Evolutionary conservation across 2,113 vertebrate species (phyloP).

Genomic region (Acinonyx jubatus): DNA sequence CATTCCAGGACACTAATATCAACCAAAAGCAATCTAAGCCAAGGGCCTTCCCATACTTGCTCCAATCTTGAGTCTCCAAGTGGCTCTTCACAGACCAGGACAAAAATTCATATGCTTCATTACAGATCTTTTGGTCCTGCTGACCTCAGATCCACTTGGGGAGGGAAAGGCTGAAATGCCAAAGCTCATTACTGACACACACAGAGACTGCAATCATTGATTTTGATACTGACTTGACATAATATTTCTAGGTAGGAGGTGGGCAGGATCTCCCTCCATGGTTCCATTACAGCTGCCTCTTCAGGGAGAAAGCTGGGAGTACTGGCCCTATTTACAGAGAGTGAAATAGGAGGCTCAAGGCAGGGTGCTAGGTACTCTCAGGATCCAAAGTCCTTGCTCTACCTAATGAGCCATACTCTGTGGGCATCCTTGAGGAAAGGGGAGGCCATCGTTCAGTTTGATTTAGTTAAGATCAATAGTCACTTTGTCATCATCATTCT

Average conservation of each 20-base stretch:
- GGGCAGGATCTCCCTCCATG: not conserved
- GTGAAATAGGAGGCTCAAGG: not conserved
- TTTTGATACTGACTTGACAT: not conserved
- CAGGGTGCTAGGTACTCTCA: not conserved
- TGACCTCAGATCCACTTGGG: not conserved
- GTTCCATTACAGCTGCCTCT: not conserved
- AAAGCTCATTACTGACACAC: not conserved
- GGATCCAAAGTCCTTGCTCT: not conserved
- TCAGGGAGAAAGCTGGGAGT: not conserved
- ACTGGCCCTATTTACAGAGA: not conserved
- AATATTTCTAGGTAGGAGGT: not conserved
- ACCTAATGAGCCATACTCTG: not conserved
- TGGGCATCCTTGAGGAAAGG: not conserved
- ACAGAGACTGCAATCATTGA: not conserved
- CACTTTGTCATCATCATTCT: not conserved
- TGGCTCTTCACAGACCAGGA: not conserved
- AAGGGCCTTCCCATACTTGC: not conserved
- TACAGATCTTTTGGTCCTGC: not conserved
- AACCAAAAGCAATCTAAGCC: conserved; percentile 2
- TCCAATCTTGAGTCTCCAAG: not conserved
- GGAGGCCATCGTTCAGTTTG: not conserved
- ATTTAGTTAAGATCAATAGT: not conserved
- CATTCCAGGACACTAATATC: not conserved
- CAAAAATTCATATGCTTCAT: conserved; percentile 28
- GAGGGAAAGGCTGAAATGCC: not conserved